These are phyloP conservation scores for Butorides virescens DNA, from an alignment of 2,113 vertebrate species.

Conservation along the genomic window DNA sequence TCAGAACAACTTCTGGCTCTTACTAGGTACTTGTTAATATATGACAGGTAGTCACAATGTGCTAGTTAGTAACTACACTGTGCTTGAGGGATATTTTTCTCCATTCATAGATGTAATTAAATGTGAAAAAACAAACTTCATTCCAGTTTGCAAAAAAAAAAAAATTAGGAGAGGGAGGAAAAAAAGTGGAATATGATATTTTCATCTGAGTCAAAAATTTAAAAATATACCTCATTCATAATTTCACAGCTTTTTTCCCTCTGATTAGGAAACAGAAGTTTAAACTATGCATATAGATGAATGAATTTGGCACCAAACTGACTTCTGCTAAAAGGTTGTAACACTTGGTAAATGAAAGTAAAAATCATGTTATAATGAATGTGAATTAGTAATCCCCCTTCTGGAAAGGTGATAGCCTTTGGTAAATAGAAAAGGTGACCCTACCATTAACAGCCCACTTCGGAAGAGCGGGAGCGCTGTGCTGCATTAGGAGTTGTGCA, in stretches of 20 bases:
- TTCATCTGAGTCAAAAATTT: background rate
- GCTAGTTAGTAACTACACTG: background rate
- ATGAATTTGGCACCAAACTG: background rate
- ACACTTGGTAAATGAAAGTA: background rate
- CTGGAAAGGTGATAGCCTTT: background rate
- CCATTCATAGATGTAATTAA: background rate
- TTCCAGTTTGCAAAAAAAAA: background rate
- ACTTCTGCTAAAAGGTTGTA: background rate
- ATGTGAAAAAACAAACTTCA: background rate
- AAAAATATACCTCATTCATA: background rate
- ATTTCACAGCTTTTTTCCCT: background rate
- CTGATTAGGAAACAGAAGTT: background rate
- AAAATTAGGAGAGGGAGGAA: background rate
- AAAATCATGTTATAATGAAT: background rate
- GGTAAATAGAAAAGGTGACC: background rate
- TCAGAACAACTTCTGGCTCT: background rate
- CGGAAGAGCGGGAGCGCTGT: accelerated
- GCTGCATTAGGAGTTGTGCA: background rate
- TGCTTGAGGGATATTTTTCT: background rate
- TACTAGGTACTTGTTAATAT: background rate
- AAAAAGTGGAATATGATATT: background rate
- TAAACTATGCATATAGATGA: background rate
- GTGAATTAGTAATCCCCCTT: background rate
- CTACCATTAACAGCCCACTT: background rate
- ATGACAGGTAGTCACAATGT: background rate